Conservation (phyloP, 2,888 invertebrate genomes). For the Alloplasta piceator region DNA sequence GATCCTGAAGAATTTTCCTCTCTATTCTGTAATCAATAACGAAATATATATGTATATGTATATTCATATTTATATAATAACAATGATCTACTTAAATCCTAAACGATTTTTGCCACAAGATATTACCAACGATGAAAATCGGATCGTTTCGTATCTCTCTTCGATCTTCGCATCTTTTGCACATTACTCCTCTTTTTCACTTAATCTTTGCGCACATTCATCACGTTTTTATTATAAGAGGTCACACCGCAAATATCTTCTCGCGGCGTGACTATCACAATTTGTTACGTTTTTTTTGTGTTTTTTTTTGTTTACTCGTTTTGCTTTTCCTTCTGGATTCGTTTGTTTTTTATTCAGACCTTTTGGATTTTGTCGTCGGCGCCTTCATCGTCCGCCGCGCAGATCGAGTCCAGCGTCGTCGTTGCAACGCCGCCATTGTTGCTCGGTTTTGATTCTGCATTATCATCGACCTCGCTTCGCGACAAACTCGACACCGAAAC, state of each 20-base stretch:
- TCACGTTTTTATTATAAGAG: constrained; percentile 64
- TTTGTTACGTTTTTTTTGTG: constrained; percentile 60
- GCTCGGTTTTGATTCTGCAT: constrained; percentile 69
- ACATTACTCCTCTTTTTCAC: constrained; percentile 7
- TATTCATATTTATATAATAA: constrained; percentile 6
- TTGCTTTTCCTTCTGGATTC: constrained; percentile 40
- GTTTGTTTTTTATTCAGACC: constrained; percentile 67
- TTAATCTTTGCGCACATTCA: too few species aligned
- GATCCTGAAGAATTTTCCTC: constrained; percentile 13
- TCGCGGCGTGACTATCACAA: constrained; percentile 81
- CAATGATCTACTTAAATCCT: constrained; percentile 56
- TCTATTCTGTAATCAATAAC: constrained; percentile 12
- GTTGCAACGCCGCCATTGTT: constrained; percentile 56
- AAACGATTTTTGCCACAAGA: constrained; percentile 31
- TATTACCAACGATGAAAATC: constrained; percentile 36
- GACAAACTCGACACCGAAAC: constrained; percentile 75
- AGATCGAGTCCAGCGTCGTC: constrained; percentile 70
- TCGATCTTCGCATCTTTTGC: constrained; percentile 8
- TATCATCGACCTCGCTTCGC: constrained; percentile 73
- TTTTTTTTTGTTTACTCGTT: constrained; percentile 56
- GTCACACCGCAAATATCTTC: constrained; percentile 70
- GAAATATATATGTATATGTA: too few species aligned
- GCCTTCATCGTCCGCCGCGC: constrained; percentile 65
- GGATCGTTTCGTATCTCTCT: constrained; percentile 32
- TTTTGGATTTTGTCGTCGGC: constrained; percentile 74